phyloP scores from a whole-genome alignment of 2,888 invertebrate species.

The Boloria euphrosyne region DNA sequence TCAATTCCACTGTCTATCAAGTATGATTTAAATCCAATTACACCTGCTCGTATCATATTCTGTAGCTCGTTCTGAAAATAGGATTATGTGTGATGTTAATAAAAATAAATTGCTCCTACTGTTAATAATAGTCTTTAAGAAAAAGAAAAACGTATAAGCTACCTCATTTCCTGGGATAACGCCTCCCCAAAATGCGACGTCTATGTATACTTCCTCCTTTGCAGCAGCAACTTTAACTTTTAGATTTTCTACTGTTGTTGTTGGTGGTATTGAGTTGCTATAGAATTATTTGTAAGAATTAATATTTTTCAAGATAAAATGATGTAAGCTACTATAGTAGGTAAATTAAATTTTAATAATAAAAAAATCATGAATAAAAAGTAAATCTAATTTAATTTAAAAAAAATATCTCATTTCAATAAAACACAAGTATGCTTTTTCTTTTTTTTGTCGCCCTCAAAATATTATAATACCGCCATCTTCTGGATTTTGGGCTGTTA shows the following conservation, averaged over 20 bases:
- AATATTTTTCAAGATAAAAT: no score
- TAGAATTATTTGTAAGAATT: constrained; percentile 31
- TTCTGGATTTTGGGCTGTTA: no score
- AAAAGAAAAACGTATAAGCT: not conserved
- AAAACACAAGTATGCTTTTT: no score
- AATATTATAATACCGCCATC: no score
- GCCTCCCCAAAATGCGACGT: constrained; percentile 90
- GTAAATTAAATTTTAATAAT: no score
- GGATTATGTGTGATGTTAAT: not conserved
- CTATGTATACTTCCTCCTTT: constrained; percentile 83
- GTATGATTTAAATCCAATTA: constrained; percentile 88
- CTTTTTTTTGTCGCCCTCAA: no score
- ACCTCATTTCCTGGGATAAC: constrained; percentile 85
- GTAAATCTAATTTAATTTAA: no score
- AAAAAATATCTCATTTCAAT: no score
- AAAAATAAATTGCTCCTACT: not conserved
- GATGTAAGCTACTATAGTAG: no score
- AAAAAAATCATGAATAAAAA: no score
- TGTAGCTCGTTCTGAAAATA: constrained; percentile 74
- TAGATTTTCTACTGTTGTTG: constrained; percentile 83
- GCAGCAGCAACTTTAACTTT: constrained; percentile 83
- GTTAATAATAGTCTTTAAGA: not conserved
- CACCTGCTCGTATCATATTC: constrained; percentile 82
- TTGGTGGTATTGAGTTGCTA: constrained; percentile 88
- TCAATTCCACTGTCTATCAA: constrained; percentile 84